phyloP scores from a whole-genome alignment of 1,140 invertebrate genomes.

The Steinernema feltiae region DNA sequence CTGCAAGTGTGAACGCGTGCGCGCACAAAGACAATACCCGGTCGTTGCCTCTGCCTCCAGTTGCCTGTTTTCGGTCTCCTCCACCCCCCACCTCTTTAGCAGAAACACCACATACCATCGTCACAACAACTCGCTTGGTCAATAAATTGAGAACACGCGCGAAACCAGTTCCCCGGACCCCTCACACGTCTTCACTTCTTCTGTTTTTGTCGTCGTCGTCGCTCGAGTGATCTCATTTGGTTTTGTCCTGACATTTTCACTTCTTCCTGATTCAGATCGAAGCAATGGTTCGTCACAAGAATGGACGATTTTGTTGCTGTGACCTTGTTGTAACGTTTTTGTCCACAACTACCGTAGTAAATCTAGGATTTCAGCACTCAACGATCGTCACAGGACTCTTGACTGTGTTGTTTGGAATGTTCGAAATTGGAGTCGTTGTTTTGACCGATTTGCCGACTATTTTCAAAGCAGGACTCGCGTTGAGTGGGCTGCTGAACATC shows the following conservation, averaged over 20 bases:
- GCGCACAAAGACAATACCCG: too few relatives aligned
- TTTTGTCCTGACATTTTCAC: background rate
- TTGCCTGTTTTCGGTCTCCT: too few relatives aligned
- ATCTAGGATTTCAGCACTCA: background rate
- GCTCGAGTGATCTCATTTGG: background rate
- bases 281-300: background rate
- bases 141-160: background rate
- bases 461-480: background rate
- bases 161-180: background rate
- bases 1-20: too few relatives aligned
- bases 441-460: background rate
- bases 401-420: background rate
- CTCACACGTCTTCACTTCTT: background rate
- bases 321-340: background rate
- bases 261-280: background rate
- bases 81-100: too few relatives aligned
- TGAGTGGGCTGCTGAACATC: background rate
- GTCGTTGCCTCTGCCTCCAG: too few relatives aligned
- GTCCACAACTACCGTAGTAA: background rate
- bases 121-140: constrained; percentile 10
- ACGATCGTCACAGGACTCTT: background rate
- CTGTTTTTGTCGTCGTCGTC: background rate
- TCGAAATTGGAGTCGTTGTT: background rate
- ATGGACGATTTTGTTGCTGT: background rate
- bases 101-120: too few relatives aligned